phyloP scores from a whole-genome alignment of 2,888 invertebrate species.

The Smittia sp. region DNA sequence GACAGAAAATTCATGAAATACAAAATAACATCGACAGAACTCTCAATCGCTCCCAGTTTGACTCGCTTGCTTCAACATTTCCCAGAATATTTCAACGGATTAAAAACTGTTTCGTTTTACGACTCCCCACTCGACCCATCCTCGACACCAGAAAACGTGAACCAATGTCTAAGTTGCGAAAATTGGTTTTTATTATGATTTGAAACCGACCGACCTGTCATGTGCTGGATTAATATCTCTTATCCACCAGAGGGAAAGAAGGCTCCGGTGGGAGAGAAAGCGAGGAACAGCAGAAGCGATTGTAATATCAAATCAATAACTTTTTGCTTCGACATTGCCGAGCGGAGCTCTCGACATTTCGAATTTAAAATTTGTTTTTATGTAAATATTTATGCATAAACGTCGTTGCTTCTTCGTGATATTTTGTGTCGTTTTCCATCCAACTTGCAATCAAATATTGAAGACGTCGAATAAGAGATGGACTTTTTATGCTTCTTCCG shows the following conservation, averaged over 20 bases:
- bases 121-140: not conserved
- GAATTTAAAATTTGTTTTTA: too few species aligned
- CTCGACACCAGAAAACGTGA: not conserved
- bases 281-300: too few species aligned
- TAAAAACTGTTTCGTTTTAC: not conserved
- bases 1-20: too few species aligned
- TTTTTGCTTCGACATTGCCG: too few species aligned
- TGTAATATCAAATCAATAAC: too few species aligned
- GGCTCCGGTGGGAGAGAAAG: too few species aligned
- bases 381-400: too few species aligned
- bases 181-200: conserved; percentile 27
- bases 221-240: not conserved
- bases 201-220: conserved; percentile 1
- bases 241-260: not conserved
- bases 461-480: not conserved
- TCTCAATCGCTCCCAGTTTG: not conserved
- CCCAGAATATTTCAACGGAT: conserved; percentile 21
- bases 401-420: too few species aligned
- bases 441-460: conserved; percentile 12
- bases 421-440: not conserved
- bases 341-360: too few species aligned
- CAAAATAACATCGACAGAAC: not conserved
- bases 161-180: not conserved
- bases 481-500: not conserved
- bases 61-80: not conserved